Evolutionary conservation across 2,113 vertebrate genomes (phyloP), one percentile per base, ranked within the genome.

Genomic region (Ploceus nigricollis): DNA sequence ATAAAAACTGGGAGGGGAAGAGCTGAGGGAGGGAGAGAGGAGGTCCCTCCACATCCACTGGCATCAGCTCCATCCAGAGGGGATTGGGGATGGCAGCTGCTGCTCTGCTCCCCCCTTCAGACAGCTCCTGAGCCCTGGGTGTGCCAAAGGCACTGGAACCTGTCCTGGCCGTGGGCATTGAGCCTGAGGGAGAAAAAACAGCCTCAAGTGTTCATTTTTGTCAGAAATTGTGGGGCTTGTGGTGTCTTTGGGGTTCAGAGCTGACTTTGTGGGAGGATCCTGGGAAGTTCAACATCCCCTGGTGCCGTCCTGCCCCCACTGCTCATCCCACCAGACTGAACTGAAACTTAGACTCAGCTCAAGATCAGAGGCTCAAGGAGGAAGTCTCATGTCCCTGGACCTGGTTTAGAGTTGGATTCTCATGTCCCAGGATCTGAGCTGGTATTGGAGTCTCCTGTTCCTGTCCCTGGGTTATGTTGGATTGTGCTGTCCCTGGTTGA

Each of bases 261-360:
- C 77, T 37, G 56, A 33, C 16, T 31, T 45, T 21, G 6, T 19
- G 31, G 33, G 39, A 75, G 25, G 11, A 37, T 30, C 16, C 3
- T 30, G 44, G 15, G 48, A 17, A 61, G 87, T 53, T 58, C 21
- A 24, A 10, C 54, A 8, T 4, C 5, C 30, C 3, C 27, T 20
- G 20, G 8, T 39, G n/a, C 16, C 15, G 1, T 60, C 30, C 31
- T 89, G 37, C 7, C 23, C 56, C 5, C 13, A 8, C 15, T 45
- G 48, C 48, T 33, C 20, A 23, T 54, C 35, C 48, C 63, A n/a
- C 0, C 1, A 0, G 30, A 7, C 58, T 30, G n/a, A 44, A 14
- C 40, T 33, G 37, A 11, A 35, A 13, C 39, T 17, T 13, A 3
- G 13, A 5, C 40, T 57, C 40, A n/a, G 45, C 35, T 58, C 7